Base-by-base conservation (phyloP, 2,797 vertebrate genomes). In the Tokudaia muenninki region DNA sequence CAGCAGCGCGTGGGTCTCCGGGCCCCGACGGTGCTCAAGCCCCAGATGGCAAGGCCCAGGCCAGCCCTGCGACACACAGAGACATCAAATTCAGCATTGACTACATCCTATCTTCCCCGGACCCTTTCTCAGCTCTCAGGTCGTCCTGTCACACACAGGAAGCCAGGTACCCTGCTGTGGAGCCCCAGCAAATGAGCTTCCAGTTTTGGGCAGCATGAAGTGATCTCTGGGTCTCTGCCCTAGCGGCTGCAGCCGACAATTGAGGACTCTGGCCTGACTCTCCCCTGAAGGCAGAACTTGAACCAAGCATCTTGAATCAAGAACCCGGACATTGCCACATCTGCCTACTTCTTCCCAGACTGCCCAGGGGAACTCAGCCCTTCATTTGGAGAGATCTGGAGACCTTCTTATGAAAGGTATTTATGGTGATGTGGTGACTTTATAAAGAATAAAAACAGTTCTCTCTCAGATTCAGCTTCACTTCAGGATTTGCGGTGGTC, bases 71-170 rank as follows among this genome's bases (percentile, higher is more conserved):
- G 13, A 96, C 98, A n/a, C 89, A 29, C 37, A 22, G 75, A 57
- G 99, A 99, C 98, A 99, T 99, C 98, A 99, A 99, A 98, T 99
- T 99, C 96, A 99, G 99, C 98, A 99, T 99, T 77, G 99, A 99
- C 98, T 99, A 99, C 98, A 99, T 99, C 98, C 99, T 99, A 6
- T 99, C 99, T 44, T 98, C 99, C 13, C 99, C 99, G 0, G 99
- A 99, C 97, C 99, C 99, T 1, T 89, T 98, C 74, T 98, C 99
- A 0, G 98, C 98, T n/a, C 98, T 99, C 96, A 98, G 99, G 96
- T 97, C 98, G 67, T 98, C 99, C 0, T 98, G 98, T 2, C 97
- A 97, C 12, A 57, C 93, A 1, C 96, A 98, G 70, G 98, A 99
- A 3, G 98, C 98, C 3, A 98, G 98, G 41, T 96, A 98, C 63